A percentile compares a stretch with the other conserved stretches of the same genome.
phyloP scores from a whole-genome alignment of 1,140 invertebrate genomes.

The Drosophila pseudoobscura region DNA sequence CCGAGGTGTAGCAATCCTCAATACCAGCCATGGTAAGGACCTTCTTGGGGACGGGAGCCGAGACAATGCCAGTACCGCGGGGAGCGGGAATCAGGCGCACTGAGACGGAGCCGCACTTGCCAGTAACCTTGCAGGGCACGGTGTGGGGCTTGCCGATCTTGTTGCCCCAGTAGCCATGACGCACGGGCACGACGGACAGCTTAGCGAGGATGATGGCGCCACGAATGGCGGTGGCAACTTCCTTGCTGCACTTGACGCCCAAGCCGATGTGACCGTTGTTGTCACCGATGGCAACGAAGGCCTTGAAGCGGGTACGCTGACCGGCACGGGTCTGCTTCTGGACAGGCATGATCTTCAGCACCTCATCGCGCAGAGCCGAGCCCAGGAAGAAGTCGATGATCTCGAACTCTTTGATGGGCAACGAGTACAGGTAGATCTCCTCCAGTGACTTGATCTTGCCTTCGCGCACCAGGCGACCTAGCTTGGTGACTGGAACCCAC shows the following conservation, averaged over 20 bases:
- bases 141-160: slow-evolving; percentile 99
- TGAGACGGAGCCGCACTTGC: slow-evolving; percentile 99
- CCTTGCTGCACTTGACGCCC: slow-evolving; percentile 99
- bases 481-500: too few relatives aligned
- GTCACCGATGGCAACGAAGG: slow-evolving; percentile 97
- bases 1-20: slow-evolving; percentile 99
- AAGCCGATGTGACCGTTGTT: slow-evolving; percentile 99
- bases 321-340: slow-evolving; percentile 99
- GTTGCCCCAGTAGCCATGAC: slow-evolving; percentile 99
- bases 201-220: slow-evolving; percentile 99
- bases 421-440: slow-evolving; percentile 99
- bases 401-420: slow-evolving; percentile 99
- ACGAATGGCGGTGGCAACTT: slow-evolving; percentile 99
- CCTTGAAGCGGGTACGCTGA: slow-evolving; percentile 99
- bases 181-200: slow-evolving; percentile 98
- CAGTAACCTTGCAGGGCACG: slow-evolving; percentile 99
- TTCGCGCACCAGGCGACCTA: slow-evolving; percentile 98
- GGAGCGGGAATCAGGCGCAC: slow-evolving; percentile 99
- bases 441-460: slow-evolving; percentile 98
- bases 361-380: slow-evolving; percentile 96
- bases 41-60: slow-evolving; percentile 99
- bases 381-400: slow-evolving; percentile 99
- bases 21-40: slow-evolving; percentile 99
- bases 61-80: slow-evolving; percentile 99
- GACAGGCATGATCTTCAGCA: slow-evolving; percentile 99